Base-by-base conservation (phyloP, 2,888 invertebrate genomes). In the Drosophila parthenogenetica region DNA sequence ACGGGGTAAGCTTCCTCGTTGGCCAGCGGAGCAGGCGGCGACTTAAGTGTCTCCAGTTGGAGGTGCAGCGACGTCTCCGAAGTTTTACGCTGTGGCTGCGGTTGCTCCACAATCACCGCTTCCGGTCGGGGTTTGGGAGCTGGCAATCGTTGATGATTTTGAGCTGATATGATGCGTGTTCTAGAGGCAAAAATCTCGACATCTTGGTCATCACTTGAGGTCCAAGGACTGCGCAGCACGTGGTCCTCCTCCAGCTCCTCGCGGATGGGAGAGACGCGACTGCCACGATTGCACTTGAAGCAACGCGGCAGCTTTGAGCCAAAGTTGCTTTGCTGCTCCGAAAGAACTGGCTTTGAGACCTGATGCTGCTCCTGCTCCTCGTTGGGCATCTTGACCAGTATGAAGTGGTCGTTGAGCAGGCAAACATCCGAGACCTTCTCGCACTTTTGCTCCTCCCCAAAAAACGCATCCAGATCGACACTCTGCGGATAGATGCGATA, bases 331-430 rank as follows among this genome's bases (percentile, higher is more conserved):
- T 53, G 54, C 0, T 50, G 13, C 7, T 61, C 43, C 2, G 40
- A 7, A 0, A 43, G 46, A 2, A 29, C 11, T 0, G 43, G 11
- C 54, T 46, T 73, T 5, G 71, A 16, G 19, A 25, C 2, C 10
- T 43, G 53, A 35, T n/a, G 48, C n/a, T 7, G 16, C 19, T 16
- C 46, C 37, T 54, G 19, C 13, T 5, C n/a, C 16, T n/a, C 22
- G 29, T 58, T 58, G 0, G 91, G 90, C 79, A 91, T 88, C 65
- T 91, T 90, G 10, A 92, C 91, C 61, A 91, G 76, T n/a, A 91
- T 91, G 32, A 77, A 91, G 62, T 91, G 87, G 77, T 91, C 90
- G 62, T 91, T 91, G 59, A 91, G 81, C 22, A 90, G 67, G 53
- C 90, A 90, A 40, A 90, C 82, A 69, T 91, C 90, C 5, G 91